These are phyloP conservation scores for Hormiphora californensis DNA, from an alignment of 37 sponge, comb jelly and placozoan genomes.

Conservation along the genomic window DNA sequence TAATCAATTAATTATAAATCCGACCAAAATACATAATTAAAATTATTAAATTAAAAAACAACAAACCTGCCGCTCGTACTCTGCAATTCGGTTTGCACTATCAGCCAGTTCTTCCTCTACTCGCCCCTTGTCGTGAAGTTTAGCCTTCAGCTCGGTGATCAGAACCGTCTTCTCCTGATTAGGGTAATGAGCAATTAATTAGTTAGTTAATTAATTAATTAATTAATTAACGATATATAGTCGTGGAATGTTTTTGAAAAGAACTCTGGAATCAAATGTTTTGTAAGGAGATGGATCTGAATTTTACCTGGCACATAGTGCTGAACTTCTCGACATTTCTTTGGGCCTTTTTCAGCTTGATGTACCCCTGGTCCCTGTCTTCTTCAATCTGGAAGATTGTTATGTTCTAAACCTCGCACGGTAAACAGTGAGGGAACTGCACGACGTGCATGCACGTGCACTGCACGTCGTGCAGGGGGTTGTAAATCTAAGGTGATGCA, in stretches of 20 bases:
- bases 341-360: conserved; percentile 25
- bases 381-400: background rate
- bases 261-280: background rate
- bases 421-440: too few relatives aligned
- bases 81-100: background rate
- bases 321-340: conserved; percentile 25
- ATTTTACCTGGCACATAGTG: conserved; percentile 34
- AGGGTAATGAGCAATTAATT: background rate
- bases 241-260: background rate
- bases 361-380: conserved; percentile 9
- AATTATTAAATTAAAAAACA: background rate
- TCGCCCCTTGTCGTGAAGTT: background rate
- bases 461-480: too few relatives aligned
- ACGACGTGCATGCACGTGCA: too few relatives aligned
- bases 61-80: conserved; percentile 24
- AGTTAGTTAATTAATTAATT: background rate
- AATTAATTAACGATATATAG: background rate
- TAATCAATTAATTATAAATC: background rate
- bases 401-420: too few relatives aligned
- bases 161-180: background rate
- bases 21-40: background rate
- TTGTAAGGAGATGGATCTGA: background rate
- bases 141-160: conserved; percentile 29
- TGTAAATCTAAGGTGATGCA: too few relatives aligned
- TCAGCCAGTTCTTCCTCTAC: conserved; percentile 10